Evolutionary conservation across 2,797 vertebrate genomes (phyloP).

Genomic region (Acestrorhynchus altus): DNA sequence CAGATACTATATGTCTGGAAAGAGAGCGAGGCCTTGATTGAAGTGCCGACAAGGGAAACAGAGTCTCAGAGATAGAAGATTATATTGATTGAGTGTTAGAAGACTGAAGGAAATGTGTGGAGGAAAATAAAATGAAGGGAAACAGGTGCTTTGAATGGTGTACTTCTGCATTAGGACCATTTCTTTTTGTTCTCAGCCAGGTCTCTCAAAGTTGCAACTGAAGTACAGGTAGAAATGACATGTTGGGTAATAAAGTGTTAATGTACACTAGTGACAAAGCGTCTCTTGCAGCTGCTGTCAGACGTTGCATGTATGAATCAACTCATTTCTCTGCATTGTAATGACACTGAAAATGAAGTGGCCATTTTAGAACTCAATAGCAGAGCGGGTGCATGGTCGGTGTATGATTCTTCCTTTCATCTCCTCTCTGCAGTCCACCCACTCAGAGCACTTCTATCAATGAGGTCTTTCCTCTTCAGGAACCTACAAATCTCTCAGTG

Average conservation of each 20-base stretch:
- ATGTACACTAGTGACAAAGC: too few relatives aligned
- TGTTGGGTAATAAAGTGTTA: too few relatives aligned
- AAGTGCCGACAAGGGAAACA: constrained; percentile 32
- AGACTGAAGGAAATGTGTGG: constrained; percentile 3
- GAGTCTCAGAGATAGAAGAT: neutral
- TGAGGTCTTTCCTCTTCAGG: constrained; percentile 23
- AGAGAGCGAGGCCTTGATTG: constrained; percentile 41
- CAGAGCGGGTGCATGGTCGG: neutral
- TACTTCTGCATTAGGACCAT: constrained; percentile 15
- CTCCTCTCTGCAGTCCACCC: constrained; percentile 1
- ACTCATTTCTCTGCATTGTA: neutral
- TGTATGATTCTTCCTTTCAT: constrained; percentile 12
- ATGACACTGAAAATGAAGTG: neutral
- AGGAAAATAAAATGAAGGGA: constrained; percentile 12
- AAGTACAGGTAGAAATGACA: too few relatives aligned
- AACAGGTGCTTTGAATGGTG: constrained; percentile 12
- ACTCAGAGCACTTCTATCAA: constrained; percentile 1
- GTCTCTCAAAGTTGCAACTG: neutral
- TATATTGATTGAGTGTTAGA: constrained; percentile 11
- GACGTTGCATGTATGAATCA: neutral
- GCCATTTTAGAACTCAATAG: neutral
- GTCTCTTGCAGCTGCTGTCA: neutral
- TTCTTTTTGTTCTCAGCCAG: constrained; percentile 25
- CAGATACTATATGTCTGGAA: constrained; percentile 50
- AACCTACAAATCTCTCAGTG: neutral